Evolutionary conservation across 2,113 vertebrate genomes (phyloP), one percentile per base, ranked within the genome.

Genomic region (Rousettus leschenaultii): DNA sequence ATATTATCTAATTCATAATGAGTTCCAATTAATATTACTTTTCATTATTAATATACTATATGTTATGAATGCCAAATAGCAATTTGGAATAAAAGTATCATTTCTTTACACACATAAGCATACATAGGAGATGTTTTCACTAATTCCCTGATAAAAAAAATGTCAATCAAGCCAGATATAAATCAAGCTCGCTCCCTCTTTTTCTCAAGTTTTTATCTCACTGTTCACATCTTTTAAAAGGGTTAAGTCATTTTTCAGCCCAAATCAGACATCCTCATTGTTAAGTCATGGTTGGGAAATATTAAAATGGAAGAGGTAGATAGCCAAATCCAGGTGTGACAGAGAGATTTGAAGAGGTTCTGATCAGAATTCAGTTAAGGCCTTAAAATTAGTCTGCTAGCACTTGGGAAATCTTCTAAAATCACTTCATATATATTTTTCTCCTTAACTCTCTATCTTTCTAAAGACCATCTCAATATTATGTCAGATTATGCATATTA

Each of bases 401-500:
- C 93, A 95, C 78, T 98, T 98, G 97, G 93, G 85, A 97, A 97
- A 98, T 98, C 96, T 97, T 98, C 91, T 97, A 96, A 95, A 98
- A 97, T 98, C 95, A 96, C 78, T 98, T 98, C 95, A 93, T 73
- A 97, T 97, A 40, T 96, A 80, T 97, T 97, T 97, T 98, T 95
- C 53, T 90, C 85, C 91, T 98, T 98, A 98, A 97, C 94, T 97
- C 74, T 94, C 91, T 97, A 59, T 98, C 94, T 97, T 98, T 97
- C 83, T 93, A 94, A 98, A 98, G 95, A 98, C 94, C 89, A 95
- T 98, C 95, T 98, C 95, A 98, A 98, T 98, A 98, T 97, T 97
- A 80, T 97, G 98, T 98, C 97, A 98, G 95, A 98, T 98, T 98
- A 98, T 98, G 96, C 94, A 98, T 98, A 98, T 98, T 98, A 98